Conservation (phyloP, 2,113 vertebrate genomes). For the Kryptolebias marmoratus region DNA sequence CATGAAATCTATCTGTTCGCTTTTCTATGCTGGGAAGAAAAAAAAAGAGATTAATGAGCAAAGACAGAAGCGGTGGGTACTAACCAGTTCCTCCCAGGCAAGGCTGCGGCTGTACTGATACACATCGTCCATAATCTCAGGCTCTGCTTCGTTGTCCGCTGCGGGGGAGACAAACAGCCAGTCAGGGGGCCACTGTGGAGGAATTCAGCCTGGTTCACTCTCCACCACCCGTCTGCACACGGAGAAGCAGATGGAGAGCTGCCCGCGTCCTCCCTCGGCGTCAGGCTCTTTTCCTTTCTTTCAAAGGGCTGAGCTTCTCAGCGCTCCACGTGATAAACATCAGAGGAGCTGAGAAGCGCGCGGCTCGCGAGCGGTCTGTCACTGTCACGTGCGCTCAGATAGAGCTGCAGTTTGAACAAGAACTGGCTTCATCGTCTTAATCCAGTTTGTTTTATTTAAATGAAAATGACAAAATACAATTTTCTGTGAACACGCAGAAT, state of each 20-base stretch:
- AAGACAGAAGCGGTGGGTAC: conserved; percentile 30
- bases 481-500: too few species aligned
- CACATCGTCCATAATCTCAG: conserved; percentile 85
- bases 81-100: conserved; percentile 87
- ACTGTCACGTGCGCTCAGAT: too few species aligned
- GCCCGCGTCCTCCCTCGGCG: conserved; percentile 16
- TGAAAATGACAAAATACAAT: too few species aligned
- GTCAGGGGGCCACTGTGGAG: conserved; percentile 37
- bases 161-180: conserved; percentile 35
- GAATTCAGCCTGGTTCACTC: conserved; percentile 16
- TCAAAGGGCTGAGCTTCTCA: conserved; percentile 49
- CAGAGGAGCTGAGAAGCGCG: conserved; percentile 57
- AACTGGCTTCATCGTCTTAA: too few species aligned
- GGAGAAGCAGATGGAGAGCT: conserved; percentile 29
- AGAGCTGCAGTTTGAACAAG: too few species aligned
- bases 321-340: conserved; percentile 77
- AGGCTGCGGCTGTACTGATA: conserved; percentile 85
- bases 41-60: neutral
- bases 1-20: neutral
- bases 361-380: neutral
- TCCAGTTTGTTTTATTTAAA: too few species aligned
- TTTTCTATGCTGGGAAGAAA: neutral
- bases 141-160: conserved; percentile 40
- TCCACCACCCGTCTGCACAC: conserved; percentile 35
- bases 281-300: neutral